A percentile compares a stretch with the other conserved stretches of the same genome.
phyloP scores from a whole-genome alignment of 2,888 invertebrate genomes.

The Muscina levida region DNA sequence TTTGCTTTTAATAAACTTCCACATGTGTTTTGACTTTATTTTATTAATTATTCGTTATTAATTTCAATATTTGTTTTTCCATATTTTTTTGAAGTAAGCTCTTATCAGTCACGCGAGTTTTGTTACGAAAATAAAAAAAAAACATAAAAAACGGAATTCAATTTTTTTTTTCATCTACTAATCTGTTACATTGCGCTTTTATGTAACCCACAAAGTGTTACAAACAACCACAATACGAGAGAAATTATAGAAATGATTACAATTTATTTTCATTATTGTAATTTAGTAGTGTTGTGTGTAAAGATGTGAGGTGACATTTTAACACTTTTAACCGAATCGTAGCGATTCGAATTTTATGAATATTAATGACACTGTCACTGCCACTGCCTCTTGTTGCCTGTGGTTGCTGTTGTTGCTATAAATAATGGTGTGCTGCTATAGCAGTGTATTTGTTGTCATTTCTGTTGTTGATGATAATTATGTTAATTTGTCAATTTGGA shows the following conservation, averaged over 20 bases:
- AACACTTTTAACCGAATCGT: slow-evolving; percentile 36
- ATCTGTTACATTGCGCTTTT: slow-evolving; percentile 13
- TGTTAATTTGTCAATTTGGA: slow-evolving; percentile 27
- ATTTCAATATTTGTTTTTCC: too few relatives aligned
- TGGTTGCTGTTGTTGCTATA: not conserved
- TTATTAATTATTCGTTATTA: too few relatives aligned
- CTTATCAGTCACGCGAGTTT: slow-evolving; percentile 65
- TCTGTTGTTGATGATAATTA: slow-evolving; percentile 22
- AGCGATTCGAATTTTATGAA: slow-evolving; percentile 19
- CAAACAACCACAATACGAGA: not conserved
- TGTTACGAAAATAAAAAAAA: not conserved
- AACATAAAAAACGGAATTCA: not conserved
- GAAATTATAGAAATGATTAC: not conserved
- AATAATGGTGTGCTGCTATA: not conserved
- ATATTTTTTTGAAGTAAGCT: not conserved
- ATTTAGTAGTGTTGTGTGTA: slow-evolving; percentile 34
- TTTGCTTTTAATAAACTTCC: too few relatives aligned
- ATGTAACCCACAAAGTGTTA: not conserved
- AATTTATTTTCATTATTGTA: slow-evolving; percentile 4
- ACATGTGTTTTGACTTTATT: too few relatives aligned
- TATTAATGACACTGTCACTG: slow-evolving; percentile 18
- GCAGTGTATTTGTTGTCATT: not conserved
- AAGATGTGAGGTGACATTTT: slow-evolving; percentile 51
- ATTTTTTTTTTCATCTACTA: slow-evolving; percentile 29
- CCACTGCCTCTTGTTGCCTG: not conserved